A percentile compares a stretch with the other conserved stretches of the same genome.
Evolutionary conservation across 2,113 vertebrate species (phyloP).

Genomic region (Petrocephalus zakoni): DNA sequence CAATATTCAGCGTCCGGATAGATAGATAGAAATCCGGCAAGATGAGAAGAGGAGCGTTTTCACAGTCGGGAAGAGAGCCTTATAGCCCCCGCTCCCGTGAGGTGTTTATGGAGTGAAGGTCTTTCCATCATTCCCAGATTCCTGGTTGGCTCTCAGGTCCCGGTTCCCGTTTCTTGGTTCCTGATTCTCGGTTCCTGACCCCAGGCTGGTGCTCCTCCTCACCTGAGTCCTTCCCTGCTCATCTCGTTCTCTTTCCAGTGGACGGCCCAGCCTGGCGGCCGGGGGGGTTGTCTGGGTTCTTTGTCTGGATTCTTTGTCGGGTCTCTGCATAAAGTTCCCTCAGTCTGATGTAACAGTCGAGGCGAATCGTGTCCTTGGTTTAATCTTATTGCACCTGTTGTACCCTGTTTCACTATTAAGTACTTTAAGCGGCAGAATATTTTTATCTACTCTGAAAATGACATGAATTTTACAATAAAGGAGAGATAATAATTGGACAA

Average conservation of each 20-base stretch:
- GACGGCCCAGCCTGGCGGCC: background rate
- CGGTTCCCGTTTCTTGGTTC: background rate
- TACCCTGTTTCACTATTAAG: background rate
- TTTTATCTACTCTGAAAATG: background rate
- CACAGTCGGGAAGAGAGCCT: background rate
- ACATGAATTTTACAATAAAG: conserved; percentile 1
- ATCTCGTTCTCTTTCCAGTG: background rate
- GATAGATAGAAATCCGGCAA: background rate
- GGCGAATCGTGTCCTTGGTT: background rate
- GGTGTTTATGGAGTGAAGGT: background rate
- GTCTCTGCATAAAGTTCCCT: background rate
- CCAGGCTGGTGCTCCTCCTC: background rate
- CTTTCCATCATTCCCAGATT: background rate
- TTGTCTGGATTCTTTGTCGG: background rate
- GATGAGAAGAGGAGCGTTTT: background rate
- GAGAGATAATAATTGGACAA: background rate
- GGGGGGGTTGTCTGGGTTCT: too few relatives aligned
- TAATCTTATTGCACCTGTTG: background rate
- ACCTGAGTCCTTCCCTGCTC: background rate
- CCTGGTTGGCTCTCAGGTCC: background rate
- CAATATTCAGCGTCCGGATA: background rate
- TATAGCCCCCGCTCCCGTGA: background rate
- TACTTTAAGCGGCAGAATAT: background rate
- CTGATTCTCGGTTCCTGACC: background rate
- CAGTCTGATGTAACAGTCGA: background rate